These are phyloP conservation scores for Coreoperca whiteheadi DNA, from an alignment of 2,113 vertebrate species.

Conservation along the genomic window DNA sequence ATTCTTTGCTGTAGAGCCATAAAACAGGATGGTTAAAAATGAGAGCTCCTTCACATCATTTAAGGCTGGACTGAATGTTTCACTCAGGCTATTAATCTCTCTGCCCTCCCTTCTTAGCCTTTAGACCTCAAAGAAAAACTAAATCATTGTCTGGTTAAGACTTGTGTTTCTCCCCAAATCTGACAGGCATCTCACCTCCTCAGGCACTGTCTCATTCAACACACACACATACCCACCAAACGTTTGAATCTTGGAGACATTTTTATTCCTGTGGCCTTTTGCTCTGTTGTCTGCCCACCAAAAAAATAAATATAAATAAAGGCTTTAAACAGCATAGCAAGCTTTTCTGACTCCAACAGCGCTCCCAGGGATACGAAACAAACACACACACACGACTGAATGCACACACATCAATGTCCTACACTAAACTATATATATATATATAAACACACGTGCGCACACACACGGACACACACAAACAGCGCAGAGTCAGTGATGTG, in stretches of 20 bases:
- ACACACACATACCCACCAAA: constrained; percentile 28
- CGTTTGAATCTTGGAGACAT: constrained; percentile 66
- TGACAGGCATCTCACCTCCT: constrained; percentile 71
- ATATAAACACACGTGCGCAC: neutral
- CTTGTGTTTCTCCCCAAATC: constrained; percentile 70
- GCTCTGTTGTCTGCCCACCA: constrained; percentile 58
- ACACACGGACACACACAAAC: constrained; percentile 13
- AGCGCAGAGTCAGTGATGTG: constrained; percentile 63
- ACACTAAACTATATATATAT: constrained; percentile 4
- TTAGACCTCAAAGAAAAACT: constrained; percentile 67
- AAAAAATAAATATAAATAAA: constrained; percentile 21
- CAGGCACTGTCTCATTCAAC: constrained; percentile 50
- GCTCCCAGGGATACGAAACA: constrained; percentile 46
- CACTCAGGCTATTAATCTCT: constrained; percentile 65
- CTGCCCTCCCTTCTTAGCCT: constrained; percentile 70
- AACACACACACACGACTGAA: constrained; percentile 2
- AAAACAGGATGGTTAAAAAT: constrained; percentile 39
- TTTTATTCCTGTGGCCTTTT: constrained; percentile 69
- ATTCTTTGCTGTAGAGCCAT: constrained; percentile 26
- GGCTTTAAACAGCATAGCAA: constrained; percentile 49
- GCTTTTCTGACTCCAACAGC: constrained; percentile 46
- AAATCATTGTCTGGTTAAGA: constrained; percentile 73
- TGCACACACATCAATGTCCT: constrained; percentile 32
- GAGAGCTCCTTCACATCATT: constrained; percentile 21
- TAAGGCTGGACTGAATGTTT: constrained; percentile 37